phyloP scores from a whole-genome alignment of 2,113 vertebrate species.

The Leptosomus discolor region DNA sequence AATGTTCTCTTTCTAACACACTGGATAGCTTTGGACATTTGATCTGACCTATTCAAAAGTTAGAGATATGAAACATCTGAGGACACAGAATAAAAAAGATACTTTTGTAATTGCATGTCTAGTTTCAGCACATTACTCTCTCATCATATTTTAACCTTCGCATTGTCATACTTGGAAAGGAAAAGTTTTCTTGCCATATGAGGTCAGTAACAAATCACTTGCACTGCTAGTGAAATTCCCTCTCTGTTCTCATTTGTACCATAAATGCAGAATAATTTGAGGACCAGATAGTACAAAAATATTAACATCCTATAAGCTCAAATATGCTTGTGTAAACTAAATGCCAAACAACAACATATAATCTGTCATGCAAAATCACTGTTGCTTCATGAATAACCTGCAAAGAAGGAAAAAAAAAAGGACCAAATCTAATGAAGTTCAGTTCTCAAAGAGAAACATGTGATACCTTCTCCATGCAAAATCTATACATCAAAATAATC shows the following conservation, averaged over 20 bases:
- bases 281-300: neutral
- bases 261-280: neutral
- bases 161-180: neutral
- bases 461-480: neutral
- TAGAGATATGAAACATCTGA: neutral
- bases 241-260: neutral
- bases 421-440: neutral
- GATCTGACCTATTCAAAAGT: conserved; percentile 1
- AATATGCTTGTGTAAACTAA: neutral
- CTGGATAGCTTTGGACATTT: neutral
- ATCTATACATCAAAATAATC: neutral
- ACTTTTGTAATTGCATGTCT: neutral
- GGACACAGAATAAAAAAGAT: neutral
- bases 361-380: neutral
- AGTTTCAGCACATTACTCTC: neutral
- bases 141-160: neutral
- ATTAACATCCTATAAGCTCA: neutral
- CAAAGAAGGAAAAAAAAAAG: neutral
- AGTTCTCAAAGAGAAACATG: neutral
- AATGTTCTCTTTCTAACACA: neutral
- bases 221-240: neutral
- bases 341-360: neutral
- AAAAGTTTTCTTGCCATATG: neutral
- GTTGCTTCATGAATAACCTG: neutral
- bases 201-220: neutral